Conservation (phyloP, 2,797 vertebrate genomes). For the Anabacerthia variegaticeps region DNA sequence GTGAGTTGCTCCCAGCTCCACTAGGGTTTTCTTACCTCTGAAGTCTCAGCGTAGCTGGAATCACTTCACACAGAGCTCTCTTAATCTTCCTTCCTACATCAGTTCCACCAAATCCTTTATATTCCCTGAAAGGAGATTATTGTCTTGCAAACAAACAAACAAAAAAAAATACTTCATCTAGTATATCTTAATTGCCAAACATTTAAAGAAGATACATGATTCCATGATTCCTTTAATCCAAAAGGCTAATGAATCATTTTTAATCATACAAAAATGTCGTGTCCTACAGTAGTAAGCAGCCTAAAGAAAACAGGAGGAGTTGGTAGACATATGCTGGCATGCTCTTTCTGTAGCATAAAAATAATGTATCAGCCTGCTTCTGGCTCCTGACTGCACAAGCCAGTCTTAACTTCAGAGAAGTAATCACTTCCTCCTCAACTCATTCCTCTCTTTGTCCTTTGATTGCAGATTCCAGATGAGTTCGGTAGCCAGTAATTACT, state of each 20-base stretch:
- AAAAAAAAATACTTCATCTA: background rate
- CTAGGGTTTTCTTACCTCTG: background rate
- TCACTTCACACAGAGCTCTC: background rate
- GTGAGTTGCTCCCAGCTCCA: background rate
- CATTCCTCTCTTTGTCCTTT: constrained; percentile 63
- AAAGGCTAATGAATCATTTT: constrained; percentile 60
- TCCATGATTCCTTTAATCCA: constrained; percentile 3
- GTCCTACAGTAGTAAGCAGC: background rate
- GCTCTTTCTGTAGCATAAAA: background rate
- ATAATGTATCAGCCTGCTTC: constrained; percentile 39
- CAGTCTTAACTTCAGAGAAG: constrained; percentile 63
- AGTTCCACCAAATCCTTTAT: constrained; percentile 8
- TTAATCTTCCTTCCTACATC: background rate
- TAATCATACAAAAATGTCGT: constrained; percentile 32
- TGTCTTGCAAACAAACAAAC: background rate
- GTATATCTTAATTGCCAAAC: constrained; percentile 27
- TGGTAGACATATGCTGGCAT: constrained; percentile 52
- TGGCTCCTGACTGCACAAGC: background rate
- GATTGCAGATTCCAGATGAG: constrained; percentile 74
- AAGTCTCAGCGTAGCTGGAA: background rate
- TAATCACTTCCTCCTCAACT: constrained; percentile 60
- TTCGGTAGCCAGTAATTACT: constrained; percentile 78
- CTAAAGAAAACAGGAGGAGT: background rate
- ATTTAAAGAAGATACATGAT: constrained; percentile 25
- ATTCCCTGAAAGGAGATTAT: constrained; percentile 7